Evolutionary conservation across 2,888 invertebrate genomes (phyloP).

Genomic region (Beris chalybata): DNA sequence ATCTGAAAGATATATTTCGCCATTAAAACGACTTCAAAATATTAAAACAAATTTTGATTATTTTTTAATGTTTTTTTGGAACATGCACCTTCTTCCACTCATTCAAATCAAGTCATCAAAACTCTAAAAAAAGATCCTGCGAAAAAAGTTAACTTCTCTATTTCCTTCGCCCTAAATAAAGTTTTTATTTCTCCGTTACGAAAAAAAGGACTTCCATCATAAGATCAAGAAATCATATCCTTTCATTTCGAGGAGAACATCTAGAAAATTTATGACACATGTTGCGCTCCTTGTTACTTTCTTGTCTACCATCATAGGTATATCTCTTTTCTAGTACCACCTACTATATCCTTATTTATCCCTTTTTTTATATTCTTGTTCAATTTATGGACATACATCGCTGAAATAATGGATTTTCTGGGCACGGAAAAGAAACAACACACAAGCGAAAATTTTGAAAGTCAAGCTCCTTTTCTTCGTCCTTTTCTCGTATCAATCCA

Average conservation of each 20-base stretch:
- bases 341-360: neutral
- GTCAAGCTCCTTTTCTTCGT: neutral
- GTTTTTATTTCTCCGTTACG: no score
- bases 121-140: no score
- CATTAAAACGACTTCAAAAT: no score
- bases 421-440: neutral
- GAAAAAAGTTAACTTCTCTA: no score
- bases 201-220: no score
- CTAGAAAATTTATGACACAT: slow-evolving; percentile 29
- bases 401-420: slow-evolving; percentile 6
- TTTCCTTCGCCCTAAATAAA: no score
- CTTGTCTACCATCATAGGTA: no score
- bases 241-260: slow-evolving; percentile 12
- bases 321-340: neutral
- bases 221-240: neutral
- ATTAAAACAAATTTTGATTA: no score
- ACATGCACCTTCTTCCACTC: no score
- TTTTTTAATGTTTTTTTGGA: no score
- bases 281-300: slow-evolving; percentile 14
- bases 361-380: neutral
- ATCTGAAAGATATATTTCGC: no score
- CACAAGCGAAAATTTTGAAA: neutral
- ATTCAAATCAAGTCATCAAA: no score
- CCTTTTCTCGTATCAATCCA: slow-evolving; percentile 23
- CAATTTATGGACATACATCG: neutral